Base-by-base conservation (phyloP, 1,140 invertebrate genomes). In the Leptinotarsa lineolata region DNA sequence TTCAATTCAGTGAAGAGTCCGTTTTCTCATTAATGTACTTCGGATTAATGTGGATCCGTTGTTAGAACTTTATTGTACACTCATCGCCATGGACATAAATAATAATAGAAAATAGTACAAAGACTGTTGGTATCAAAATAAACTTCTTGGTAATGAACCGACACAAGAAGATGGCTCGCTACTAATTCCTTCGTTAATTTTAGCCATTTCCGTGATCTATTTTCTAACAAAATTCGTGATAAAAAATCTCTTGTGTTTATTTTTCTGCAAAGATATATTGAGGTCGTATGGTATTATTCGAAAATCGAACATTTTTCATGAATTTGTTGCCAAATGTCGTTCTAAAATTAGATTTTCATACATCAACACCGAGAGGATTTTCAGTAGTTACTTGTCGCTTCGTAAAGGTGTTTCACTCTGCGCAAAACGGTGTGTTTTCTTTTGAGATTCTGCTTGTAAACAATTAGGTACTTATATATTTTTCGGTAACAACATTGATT, bases 271-370 rank as follows among this genome's bases (percentile, higher is more conserved):
- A 54, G 48, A 54, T 54, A 16, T 54, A 54, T 54, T 54, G 48
- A 54, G 48, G 48, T 54, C 48, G 48, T 30, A 45, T 18, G 39
- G 4, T 67, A 44, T 67, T 44, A 45, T 68, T 68, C 39, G 22
- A 67, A 58, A 70, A 67, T 72, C 44, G 59, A 68, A 46, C 15
- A 72, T 72, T 75, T 75, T 71, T 45, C 60, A 76, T 69, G 64
- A 69, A 71, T 74, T 72, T 66, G 21, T 75, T 78, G 77, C 77
- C 77, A 78, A 78, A 74, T 74, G 64, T 67, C 64, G 69, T 20
- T 72, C 77, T 78, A 78, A 75, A 75, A 73, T 75, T 78, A 78
- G 74, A 72, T 71, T 72, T 76, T 58, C 59, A 71, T 54, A 54
- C 65, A 61, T 71, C 61, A 60, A 61, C 72, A 61, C 46, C 21